phyloP scores from a whole-genome alignment of 2,888 invertebrate genomes.

The Cerceris rybyensis region DNA sequence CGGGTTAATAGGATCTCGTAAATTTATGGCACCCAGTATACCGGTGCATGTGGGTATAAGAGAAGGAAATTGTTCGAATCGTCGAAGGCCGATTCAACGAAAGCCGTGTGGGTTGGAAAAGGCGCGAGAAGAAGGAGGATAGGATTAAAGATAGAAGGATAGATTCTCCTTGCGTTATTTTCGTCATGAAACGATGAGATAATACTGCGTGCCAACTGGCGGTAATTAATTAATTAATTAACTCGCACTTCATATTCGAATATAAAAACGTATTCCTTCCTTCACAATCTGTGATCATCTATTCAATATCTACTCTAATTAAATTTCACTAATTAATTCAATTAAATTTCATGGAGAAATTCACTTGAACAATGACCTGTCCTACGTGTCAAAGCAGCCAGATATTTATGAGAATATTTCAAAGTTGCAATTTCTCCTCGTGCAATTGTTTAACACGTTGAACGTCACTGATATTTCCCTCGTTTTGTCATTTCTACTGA shows the following conservation, averaged over 20 bases:
- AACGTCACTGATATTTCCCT: no score
- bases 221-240: slow-evolving; percentile 2
- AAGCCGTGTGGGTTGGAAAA: background rate
- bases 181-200: background rate
- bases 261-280: background rate
- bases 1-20: background rate
- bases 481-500: no score
- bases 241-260: background rate
- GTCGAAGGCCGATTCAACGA: slow-evolving; percentile 6
- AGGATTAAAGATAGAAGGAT: background rate
- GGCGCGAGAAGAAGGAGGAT: background rate
- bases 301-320: no score
- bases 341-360: no score
- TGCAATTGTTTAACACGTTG: no score
- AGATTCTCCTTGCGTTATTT: background rate
- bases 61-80: slow-evolving; percentile 4
- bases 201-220: background rate
- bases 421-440: no score
- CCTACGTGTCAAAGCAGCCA: no score
- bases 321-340: no score
- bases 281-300: no score
- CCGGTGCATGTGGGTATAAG: background rate
- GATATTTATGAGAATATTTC: no score
- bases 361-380: no score
- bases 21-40: background rate